Base-by-base conservation (phyloP, 2,113 vertebrate genomes). In the Tetrax tetrax region DNA sequence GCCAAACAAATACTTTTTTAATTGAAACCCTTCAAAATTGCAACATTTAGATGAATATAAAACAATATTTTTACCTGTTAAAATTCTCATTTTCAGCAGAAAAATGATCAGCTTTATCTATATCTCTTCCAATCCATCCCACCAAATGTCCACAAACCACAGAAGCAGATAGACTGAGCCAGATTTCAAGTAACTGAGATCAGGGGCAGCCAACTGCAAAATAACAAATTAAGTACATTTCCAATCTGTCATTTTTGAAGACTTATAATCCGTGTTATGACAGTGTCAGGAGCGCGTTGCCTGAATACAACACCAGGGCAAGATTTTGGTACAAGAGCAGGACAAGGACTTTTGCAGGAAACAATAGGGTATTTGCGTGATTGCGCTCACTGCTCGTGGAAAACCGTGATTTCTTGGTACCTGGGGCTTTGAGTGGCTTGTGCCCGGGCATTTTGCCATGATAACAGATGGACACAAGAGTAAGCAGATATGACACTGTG, bases 391-490 rank as follows among this genome's bases (percentile, higher is more conserved):
- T 54, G 81, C 84, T 95, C 3, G 0, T 63, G 59, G 75, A 79
- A 70, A 74, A 48, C 4, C 50, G 2, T 29, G 5, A 35, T 94
- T 72, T 19, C 33, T 60, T 70, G 48, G 56, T 72, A 50, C 23
- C 72, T 43, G 38, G 48, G 83, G 85, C 37, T 79, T 45, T 75
- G 57, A 79, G 69, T 63, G 81, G 88, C 85, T 90, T 65, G 31
- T 86, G 69, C 74, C 71, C 19, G 71, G 97, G 98, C 96, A 27
- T 4, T 23, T 45, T 77, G 96, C 97, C 97, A 80, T 18, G 1
- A 9, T 51, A 53, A 72, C 98, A 98, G 98, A 96, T 84, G 98
- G 98, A 51, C 63, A 61, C 31, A 14, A 91, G 94, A 51, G 74
- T 91, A 61, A 83, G 85, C 89, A 83, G 90, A 93, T 74, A 71